Conservation (phyloP, 2,113 vertebrate genomes). For the Mellivora capensis region DNA sequence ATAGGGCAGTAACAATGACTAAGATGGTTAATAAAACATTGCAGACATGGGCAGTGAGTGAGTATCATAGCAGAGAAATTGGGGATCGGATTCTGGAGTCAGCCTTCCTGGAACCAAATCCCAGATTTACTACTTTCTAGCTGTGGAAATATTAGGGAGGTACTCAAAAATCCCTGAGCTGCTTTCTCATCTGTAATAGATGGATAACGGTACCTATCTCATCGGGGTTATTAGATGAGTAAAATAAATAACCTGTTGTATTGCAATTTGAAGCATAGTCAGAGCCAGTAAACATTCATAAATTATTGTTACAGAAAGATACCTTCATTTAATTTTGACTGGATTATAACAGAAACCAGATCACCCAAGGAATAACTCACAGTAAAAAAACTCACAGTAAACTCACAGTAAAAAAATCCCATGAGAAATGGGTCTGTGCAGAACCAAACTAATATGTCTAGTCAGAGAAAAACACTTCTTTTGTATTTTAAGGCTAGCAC, state of each 20-base stretch:
- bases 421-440: background rate
- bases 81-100: background rate
- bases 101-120: background rate
- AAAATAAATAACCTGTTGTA: slow-evolving; percentile 17
- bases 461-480: slow-evolving; percentile 26
- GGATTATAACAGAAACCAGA: background rate
- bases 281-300: background rate
- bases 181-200: background rate
- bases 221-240: background rate
- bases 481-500: slow-evolving; percentile 33
- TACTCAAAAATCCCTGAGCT: background rate
- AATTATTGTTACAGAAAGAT: background rate
- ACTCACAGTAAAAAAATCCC: background rate
- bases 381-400: background rate
- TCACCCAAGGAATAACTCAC: background rate
- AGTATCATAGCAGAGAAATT: background rate
- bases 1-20: background rate
- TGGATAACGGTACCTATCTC: background rate
- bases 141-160: background rate
- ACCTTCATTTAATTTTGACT: background rate
- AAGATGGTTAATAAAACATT: background rate
- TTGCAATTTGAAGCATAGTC: background rate
- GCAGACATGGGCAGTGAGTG: background rate
- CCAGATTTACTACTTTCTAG: background rate
- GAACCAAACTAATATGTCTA: slow-evolving; percentile 18